These are phyloP conservation scores for Drosophila hydei DNA, from an alignment of 1,140 invertebrate genomes.

Conservation along the genomic window DNA sequence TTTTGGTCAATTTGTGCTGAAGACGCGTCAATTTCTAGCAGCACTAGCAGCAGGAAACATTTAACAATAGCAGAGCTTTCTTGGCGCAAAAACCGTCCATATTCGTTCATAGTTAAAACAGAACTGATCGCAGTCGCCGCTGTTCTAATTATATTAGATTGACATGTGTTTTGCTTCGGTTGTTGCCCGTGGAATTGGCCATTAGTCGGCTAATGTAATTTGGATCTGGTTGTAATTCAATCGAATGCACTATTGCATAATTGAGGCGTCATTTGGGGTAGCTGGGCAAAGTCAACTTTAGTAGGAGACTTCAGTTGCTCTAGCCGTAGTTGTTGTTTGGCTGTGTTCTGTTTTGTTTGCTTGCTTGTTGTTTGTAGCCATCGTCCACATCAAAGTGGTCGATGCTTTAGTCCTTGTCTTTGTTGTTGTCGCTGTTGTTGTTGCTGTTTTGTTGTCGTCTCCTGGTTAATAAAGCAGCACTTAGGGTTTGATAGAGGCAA, in stretches of 20 bases:
- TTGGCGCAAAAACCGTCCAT: too few species aligned
- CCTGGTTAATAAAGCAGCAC: constrained; percentile 74
- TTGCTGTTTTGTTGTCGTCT: constrained; percentile 49
- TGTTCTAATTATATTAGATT: constrained; percentile 18
- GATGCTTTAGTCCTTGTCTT: constrained; percentile 20
- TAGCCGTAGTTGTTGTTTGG: constrained; percentile 24
- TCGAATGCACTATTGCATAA: constrained; percentile 54
- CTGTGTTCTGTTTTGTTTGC: constrained; percentile 23
- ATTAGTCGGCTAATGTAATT: constrained; percentile 59
- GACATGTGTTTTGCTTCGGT: constrained; percentile 13
- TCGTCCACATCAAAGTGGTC: constrained; percentile 28
- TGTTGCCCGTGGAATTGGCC: constrained; percentile 38
- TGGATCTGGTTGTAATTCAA: constrained; percentile 49
- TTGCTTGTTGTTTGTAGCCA: constrained; percentile 31
- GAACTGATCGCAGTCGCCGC: constrained; percentile 29
- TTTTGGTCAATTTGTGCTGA: too few species aligned
- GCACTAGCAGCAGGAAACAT: background rate
- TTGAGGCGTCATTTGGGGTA: constrained; percentile 41
- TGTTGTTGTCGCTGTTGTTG: constrained; percentile 21
- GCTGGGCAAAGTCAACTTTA: constrained; percentile 8
- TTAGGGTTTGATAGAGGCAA: constrained; percentile 55
- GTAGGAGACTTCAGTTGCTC: constrained; percentile 2
- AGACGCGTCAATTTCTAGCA: background rate
- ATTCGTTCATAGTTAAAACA: constrained; percentile 16
- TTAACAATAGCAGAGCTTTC: background rate